Evolutionary conservation across 2,797 vertebrate species (phyloP).

Genomic region (Gymnodraco acuticeps): DNA sequence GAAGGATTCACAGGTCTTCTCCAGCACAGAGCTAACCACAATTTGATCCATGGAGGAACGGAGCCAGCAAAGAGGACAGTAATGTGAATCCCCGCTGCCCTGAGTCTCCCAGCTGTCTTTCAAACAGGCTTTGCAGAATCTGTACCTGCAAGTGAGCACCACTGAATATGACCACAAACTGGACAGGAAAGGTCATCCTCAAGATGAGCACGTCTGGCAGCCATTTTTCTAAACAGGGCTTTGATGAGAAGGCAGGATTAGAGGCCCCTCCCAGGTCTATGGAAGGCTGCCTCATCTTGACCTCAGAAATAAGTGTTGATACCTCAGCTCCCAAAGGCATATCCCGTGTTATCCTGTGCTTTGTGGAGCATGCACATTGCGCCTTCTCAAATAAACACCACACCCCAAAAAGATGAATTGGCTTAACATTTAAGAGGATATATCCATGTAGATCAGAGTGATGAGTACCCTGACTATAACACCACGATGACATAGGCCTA

Average conservation of each 20-base stretch:
- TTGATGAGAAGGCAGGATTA: conserved; percentile 50
- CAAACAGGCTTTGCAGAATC: conserved; percentile 89
- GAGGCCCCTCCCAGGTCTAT: conserved; percentile 71
- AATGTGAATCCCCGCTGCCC: conserved; percentile 58
- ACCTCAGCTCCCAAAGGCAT: conserved; percentile 65
- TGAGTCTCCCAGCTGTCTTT: conserved; percentile 83
- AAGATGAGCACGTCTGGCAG: conserved; percentile 56
- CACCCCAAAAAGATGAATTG: conserved; percentile 32
- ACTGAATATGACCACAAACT: conserved; percentile 89
- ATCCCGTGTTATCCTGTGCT: conserved; percentile 51
- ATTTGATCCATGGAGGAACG: conserved; percentile 80
- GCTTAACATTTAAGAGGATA: conserved; percentile 26
- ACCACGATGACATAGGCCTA: not conserved
- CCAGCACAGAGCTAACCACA: conserved; percentile 71
- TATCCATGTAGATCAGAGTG: conserved; percentile 26
- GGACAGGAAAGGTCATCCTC: conserved; percentile 89
- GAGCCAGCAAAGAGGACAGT: conserved; percentile 89
- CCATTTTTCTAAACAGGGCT: conserved; percentile 72
- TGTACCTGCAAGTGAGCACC: conserved; percentile 88
- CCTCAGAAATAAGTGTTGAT: conserved; percentile 75
- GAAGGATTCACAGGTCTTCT: conserved; percentile 80
- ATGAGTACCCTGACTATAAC: conserved; percentile 11
- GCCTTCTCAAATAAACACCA: conserved; percentile 75
- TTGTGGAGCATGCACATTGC: conserved; percentile 51
- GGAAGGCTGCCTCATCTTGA: conserved; percentile 60